Percentiles rank a stretch among this genome's conserved stretches.
Evolutionary conservation across 2,888 invertebrate genomes (phyloP).

Genomic region (Anaspis maculata): DNA sequence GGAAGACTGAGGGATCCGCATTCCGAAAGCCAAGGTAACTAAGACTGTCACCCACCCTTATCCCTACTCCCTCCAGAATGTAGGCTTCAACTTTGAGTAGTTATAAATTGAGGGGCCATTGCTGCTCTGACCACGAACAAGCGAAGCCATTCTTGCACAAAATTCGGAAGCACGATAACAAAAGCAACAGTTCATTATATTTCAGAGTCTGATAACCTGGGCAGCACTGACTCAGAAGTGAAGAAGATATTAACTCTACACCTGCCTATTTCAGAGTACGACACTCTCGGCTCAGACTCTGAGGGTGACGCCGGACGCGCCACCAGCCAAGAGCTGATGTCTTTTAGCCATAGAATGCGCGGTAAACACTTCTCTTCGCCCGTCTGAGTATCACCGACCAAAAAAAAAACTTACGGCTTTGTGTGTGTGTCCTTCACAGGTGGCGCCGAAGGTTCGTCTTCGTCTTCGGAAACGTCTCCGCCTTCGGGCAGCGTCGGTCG

Average conservation of each 20-base stretch:
- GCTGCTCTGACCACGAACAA: constrained; percentile 19
- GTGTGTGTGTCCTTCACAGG: too few relatives aligned
- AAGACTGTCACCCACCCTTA: too few relatives aligned
- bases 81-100: too few relatives aligned
- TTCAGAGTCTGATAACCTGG: constrained; percentile 88
- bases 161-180: constrained; percentile 9
- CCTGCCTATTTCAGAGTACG: constrained; percentile 90
- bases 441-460: constrained; percentile 68
- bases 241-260: constrained; percentile 88
- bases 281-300: constrained; percentile 74
- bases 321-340: constrained; percentile 51
- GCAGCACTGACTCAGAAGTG: constrained; percentile 91
- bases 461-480: constrained; percentile 70
- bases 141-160: background rate
- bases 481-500: constrained; percentile 48
- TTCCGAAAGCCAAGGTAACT: constrained; percentile 74
- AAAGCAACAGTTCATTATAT: constrained; percentile 30
- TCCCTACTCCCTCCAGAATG: too few relatives aligned
- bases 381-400: too few relatives aligned
- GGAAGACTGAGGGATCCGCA: constrained; percentile 69
- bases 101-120: constrained; percentile 29
- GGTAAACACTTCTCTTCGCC: constrained; percentile 32
- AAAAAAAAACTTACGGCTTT: too few relatives aligned
- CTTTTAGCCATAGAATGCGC: constrained; percentile 46
- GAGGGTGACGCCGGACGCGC: constrained; percentile 62